Base-by-base conservation (phyloP, 2,113 vertebrate genomes). In the Peucedramus taeniatus region DNA sequence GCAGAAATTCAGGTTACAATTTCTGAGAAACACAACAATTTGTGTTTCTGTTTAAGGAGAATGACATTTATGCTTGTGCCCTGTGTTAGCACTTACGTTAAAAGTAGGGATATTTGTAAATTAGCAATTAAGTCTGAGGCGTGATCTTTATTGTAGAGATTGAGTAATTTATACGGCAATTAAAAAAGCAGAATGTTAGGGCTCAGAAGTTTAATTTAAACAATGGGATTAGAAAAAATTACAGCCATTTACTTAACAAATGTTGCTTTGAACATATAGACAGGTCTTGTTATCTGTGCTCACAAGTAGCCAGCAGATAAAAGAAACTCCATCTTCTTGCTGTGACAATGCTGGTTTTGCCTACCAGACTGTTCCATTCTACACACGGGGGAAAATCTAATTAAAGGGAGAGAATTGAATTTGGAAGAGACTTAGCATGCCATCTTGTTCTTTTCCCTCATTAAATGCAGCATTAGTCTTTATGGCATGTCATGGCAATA, bases 331-430 rank as follows among this genome's bases (percentile, higher is more conserved):
- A 27, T 92, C 92, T 89, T 88, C 54, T 53, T 90, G 76, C 69
- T 3, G 15, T 87, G 88, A 39, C 88, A 95, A 27, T 40, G 5
- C 44, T 33, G 60, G 0, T 49, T 92, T 71, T 90, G 56, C 31
- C 39, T 92, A 75, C 60, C 72, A 89, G 76, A 65, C 44, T 75
- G 33, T 61, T 92, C 61, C 74, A 87, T 93, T 94, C 64, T 81
- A n/a, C 37, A 39, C 9, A 18, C 0, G 1, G 54, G 70, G 27
- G 2, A 0, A 45, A 94, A 97, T 93, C 76, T 89, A 92, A 89
- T 93, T 92, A 88, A 90, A 66, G 47, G 40, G 42, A 61, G 56
- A 95, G 92, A 89, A 96, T 45, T 71, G 5, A 84, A 78, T 95
- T 83, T 80, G 28, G 37, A 71, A 61, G 91, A 93, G 71, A 44